Percentiles rank a stretch among this genome's conserved stretches.
Conservation (phyloP, 2,113 vertebrate species). For the Muntiacus muntjak region DNA sequence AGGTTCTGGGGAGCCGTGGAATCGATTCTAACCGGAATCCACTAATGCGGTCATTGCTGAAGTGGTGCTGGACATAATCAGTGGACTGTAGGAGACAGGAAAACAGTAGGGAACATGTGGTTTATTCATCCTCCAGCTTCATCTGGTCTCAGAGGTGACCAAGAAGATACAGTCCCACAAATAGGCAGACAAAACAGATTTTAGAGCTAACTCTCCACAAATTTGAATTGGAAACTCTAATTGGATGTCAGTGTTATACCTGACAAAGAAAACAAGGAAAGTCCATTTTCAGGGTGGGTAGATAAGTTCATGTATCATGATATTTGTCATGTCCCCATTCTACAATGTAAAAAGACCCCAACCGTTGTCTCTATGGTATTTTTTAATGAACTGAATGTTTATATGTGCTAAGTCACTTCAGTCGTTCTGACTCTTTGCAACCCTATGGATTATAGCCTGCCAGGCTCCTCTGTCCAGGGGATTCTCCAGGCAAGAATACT, state of each 20-base stretch:
- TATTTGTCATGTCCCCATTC: not conserved
- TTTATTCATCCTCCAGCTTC: not conserved
- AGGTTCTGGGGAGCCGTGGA: not conserved
- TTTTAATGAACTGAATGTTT: not conserved
- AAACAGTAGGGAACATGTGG: not conserved
- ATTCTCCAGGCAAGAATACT: not conserved
- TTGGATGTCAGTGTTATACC: not conserved
- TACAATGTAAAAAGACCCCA: not conserved
- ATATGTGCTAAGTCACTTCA: not conserved
- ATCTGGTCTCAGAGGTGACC: not conserved
- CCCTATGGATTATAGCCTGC: not conserved
- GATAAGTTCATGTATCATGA: rapidly evolving
- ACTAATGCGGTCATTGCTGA: not conserved
- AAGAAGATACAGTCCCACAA: not conserved
- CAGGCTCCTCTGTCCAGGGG: not conserved
- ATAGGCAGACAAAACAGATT: not conserved
- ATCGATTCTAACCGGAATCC: not conserved
- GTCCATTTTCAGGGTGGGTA: not conserved
- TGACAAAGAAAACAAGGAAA: not conserved
- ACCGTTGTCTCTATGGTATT: not conserved
- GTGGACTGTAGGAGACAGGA: not conserved
- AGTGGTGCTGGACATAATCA: not conserved
- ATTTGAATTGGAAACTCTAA: not conserved
- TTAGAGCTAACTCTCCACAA: not conserved
- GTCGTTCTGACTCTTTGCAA: rapidly evolving